Conservation (phyloP, 2,113 vertebrate genomes). For the Cettia cetti region DNA sequence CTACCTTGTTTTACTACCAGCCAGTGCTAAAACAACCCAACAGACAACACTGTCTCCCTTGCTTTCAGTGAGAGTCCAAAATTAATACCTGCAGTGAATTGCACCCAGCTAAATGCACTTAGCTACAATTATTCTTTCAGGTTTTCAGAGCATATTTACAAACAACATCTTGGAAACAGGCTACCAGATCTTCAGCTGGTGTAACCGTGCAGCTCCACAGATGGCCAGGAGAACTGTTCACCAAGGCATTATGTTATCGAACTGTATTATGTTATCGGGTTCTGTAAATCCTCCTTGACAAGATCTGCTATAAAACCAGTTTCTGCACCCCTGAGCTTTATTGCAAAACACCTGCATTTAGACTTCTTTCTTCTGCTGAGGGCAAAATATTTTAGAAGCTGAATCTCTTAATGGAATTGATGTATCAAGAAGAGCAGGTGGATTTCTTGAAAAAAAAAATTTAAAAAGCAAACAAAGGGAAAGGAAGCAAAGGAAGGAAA, state of each 20-base stretch:
- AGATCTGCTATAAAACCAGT: constrained; percentile 35
- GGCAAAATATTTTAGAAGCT: constrained; percentile 25
- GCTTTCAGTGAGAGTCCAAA: not conserved
- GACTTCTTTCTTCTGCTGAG: not conserved
- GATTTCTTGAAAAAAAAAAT: constrained; percentile 6
- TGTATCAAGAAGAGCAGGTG: constrained; percentile 7
- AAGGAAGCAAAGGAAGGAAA: not conserved
- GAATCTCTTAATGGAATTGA: constrained; percentile 42
- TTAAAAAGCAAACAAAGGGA: constrained; percentile 16
- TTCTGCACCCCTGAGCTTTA: constrained; percentile 37
- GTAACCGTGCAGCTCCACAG: not conserved
- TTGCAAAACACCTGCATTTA: constrained; percentile 36
- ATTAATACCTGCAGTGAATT: not conserved
- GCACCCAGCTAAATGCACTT: not conserved
- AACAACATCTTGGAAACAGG: constrained; percentile 37
- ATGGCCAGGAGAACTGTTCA: constrained; percentile 17
- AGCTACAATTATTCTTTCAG: constrained; percentile 1
- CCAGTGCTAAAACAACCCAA: not conserved
- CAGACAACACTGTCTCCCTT: not conserved
- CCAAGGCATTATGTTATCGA: constrained; percentile 13
- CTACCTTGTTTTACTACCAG: not conserved
- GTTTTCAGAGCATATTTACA: constrained; percentile 31
- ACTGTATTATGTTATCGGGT: not conserved
- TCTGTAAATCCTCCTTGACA: constrained; percentile 42
- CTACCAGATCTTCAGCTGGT: constrained; percentile 32